phyloP scores from a whole-genome alignment of 1,140 invertebrate species.

The Homalodisca vitripennis region DNA sequence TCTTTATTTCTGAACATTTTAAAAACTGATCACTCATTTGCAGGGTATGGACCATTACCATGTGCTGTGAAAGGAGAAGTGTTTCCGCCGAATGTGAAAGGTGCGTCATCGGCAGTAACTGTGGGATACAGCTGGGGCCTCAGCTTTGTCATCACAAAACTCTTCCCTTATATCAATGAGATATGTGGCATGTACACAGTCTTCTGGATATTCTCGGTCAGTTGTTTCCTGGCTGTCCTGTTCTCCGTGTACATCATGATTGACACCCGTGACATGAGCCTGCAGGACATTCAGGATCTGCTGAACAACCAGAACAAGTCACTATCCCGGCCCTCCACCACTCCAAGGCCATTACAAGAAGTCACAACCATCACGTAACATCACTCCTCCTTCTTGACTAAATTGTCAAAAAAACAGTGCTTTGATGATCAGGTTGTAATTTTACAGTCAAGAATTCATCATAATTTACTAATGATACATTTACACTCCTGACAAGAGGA shows the following conservation, averaged over 20 bases:
- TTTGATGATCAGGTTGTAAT: too few species aligned
- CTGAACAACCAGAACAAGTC: constrained; percentile 48
- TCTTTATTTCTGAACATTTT: too few species aligned
- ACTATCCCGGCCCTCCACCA: neutral
- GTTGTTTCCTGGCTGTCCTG: constrained; percentile 57
- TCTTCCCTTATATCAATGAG: constrained; percentile 60
- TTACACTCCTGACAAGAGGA: too few species aligned
- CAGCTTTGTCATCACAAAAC: constrained; percentile 77
- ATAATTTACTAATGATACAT: too few species aligned
- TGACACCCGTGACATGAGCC: constrained; percentile 77
- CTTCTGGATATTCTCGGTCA: constrained; percentile 78
- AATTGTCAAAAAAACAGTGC: too few species aligned
- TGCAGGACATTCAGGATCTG: constrained; percentile 72
- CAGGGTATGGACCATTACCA: constrained; percentile 76
- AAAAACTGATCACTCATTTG: constrained; percentile 30
- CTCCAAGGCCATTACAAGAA: neutral
- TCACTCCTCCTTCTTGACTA: too few species aligned
- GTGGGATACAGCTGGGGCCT: constrained; percentile 75
- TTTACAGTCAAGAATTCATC: too few species aligned
- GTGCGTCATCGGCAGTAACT: constrained; percentile 70
- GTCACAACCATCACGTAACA: neutral
- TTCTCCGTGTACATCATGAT: constrained; percentile 68
- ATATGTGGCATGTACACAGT: constrained; percentile 65
- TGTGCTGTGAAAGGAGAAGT: constrained; percentile 85
- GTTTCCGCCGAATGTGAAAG: constrained; percentile 73